Conservation (phyloP, 2,797 vertebrate species). For the Loriculus beryllinus region DNA sequence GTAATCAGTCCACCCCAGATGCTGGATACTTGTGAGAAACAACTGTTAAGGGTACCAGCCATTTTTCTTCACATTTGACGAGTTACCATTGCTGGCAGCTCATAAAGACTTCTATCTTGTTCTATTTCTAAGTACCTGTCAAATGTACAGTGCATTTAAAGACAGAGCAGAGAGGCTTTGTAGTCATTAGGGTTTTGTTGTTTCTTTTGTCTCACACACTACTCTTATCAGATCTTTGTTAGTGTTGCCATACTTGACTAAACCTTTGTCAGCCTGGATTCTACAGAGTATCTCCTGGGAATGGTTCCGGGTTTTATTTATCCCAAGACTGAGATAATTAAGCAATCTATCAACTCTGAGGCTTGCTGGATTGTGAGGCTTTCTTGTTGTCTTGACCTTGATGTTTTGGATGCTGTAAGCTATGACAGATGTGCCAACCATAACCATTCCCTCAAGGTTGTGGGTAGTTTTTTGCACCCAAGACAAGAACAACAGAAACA, state of each 20-base stretch:
- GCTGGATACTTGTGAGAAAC: constrained; percentile 22
- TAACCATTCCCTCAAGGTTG: constrained; percentile 43
- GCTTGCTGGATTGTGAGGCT: background rate
- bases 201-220: background rate
- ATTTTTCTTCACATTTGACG: constrained; percentile 19
- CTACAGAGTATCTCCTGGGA: constrained; percentile 13
- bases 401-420: constrained; percentile 16
- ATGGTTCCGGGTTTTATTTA: constrained; percentile 30
- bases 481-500: constrained; percentile 13
- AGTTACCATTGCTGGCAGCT: background rate
- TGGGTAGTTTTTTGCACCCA: background rate
- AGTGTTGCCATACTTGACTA: constrained; percentile 38
- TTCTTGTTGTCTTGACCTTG: constrained; percentile 69
- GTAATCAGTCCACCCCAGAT: constrained; percentile 32
- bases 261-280: constrained; percentile 55
- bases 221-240: constrained; percentile 45
- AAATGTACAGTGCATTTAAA: constrained; percentile 1
- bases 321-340: constrained; percentile 64
- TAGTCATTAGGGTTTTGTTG: background rate
- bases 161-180: background rate
- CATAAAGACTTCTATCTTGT: constrained; percentile 29
- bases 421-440: constrained; percentile 47
- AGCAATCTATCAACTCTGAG: constrained; percentile 65
- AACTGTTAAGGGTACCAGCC: background rate
- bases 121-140: constrained; percentile 6